phyloP scores from a whole-genome alignment of 2,797 vertebrate species.

The Fistularia commersonii region DNA sequence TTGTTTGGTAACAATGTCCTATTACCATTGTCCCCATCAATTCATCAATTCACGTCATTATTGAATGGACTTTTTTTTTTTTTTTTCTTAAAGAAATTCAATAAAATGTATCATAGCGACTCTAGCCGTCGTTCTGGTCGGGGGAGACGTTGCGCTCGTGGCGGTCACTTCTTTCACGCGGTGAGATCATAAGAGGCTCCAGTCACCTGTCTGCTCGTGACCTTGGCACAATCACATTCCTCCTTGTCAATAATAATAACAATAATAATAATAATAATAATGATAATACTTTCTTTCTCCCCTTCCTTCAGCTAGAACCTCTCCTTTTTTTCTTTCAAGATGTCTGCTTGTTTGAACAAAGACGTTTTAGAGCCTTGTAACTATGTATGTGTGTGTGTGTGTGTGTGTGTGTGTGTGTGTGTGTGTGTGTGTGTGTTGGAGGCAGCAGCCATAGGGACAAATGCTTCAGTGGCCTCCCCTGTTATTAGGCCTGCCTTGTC shows the following conservation, averaged over 20 bases:
- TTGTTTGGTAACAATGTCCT: conserved; percentile 19
- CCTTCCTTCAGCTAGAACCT: conserved; percentile 31
- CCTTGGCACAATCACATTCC: conserved; percentile 55
- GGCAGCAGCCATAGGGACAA: conserved; percentile 59
- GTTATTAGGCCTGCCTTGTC: conserved; percentile 79
- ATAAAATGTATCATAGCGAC: too few species aligned
- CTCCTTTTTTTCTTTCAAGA: conserved; percentile 48
- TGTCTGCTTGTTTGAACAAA: conserved; percentile 73
- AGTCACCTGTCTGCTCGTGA: conserved; percentile 63
- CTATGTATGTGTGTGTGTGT: conserved; percentile 28
- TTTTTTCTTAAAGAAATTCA: too few species aligned
- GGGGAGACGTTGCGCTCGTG: too few species aligned
- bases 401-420: conserved; percentile 30
- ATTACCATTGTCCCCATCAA: conserved; percentile 22
- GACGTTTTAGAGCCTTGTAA: conserved; percentile 69
- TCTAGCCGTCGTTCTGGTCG: too few species aligned
- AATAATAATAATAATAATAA: conserved; percentile 66
- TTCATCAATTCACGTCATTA: too few species aligned
- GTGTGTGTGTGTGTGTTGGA: conserved; percentile 17
- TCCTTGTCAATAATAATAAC: conserved; percentile 62
- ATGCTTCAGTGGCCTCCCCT: conserved; percentile 70
- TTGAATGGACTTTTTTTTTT: too few species aligned
- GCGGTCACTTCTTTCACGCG: neutral
- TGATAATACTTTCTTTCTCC: conserved; percentile 44
- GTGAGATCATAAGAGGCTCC: conserved; percentile 52